Conservation (phyloP, 2,113 vertebrate genomes). For the Galbula dea region DNA sequence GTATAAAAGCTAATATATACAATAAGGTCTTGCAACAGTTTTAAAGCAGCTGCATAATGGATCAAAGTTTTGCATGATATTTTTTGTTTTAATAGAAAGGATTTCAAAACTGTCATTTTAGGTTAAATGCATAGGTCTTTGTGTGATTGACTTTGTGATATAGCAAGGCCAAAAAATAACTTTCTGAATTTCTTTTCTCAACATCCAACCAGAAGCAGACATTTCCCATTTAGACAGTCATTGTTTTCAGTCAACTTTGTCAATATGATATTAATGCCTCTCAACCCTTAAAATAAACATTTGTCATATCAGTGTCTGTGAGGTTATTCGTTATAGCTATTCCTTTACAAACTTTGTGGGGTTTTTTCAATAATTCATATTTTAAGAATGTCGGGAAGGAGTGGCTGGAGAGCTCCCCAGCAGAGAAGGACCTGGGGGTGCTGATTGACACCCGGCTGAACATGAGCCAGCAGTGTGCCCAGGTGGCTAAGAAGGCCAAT, state of each 20-base stretch:
- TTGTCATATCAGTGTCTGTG: slow-evolving; percentile 70
- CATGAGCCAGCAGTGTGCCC: too few species aligned
- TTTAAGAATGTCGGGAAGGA: too few species aligned
- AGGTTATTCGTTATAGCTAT: slow-evolving; percentile 66
- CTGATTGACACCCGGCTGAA: too few species aligned
- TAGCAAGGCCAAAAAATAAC: slow-evolving; percentile 81
- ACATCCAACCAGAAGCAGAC: slow-evolving; percentile 46
- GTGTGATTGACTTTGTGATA: slow-evolving; percentile 76
- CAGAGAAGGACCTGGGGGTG: too few species aligned
- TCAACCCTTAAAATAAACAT: slow-evolving; percentile 74
- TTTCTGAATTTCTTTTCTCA: slow-evolving; percentile 76
- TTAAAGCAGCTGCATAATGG: slow-evolving; percentile 73
- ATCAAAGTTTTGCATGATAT: slow-evolving; percentile 74
- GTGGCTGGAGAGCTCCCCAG: too few species aligned
- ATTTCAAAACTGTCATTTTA: slow-evolving; percentile 73
- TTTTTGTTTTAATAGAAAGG: slow-evolving; percentile 73
- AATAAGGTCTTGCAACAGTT: slow-evolving; percentile 77
- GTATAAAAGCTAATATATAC: slow-evolving; percentile 81
- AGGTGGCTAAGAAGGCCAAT: too few species aligned
- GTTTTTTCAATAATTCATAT: slow-evolving; percentile 57
- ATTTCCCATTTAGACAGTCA: slow-evolving; percentile 60
- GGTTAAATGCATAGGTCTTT: slow-evolving; percentile 74
- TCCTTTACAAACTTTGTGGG: slow-evolving; percentile 64
- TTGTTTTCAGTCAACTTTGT: slow-evolving; percentile 68
- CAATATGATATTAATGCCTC: slow-evolving; percentile 61